Conservation (phyloP, 2,797 vertebrate genomes). For the Sebastiscus tertius region DNA sequence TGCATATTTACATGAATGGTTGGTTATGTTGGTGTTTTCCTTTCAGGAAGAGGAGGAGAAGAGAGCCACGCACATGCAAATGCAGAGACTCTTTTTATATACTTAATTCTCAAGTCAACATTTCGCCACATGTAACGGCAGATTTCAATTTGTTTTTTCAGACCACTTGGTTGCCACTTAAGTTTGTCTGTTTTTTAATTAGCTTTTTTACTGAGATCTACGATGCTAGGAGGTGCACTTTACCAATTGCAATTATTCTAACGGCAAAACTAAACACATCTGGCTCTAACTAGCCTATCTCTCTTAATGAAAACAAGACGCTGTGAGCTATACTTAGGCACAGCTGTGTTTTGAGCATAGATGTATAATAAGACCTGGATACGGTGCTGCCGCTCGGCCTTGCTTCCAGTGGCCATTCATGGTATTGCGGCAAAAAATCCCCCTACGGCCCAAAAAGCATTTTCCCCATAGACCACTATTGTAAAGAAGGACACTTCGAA, state of each 20-base stretch:
- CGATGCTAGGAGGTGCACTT: neutral
- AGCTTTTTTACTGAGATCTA: neutral
- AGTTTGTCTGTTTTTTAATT: constrained; percentile 7
- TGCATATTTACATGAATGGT: constrained; percentile 69
- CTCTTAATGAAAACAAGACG: neutral
- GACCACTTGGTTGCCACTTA: constrained; percentile 4
- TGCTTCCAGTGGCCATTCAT: too few relatives aligned
- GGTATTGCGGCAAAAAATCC: too few relatives aligned
- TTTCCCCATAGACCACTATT: too few relatives aligned
- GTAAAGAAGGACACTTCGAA: too few relatives aligned
- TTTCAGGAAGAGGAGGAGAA: constrained; percentile 26
- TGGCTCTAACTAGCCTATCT: neutral
- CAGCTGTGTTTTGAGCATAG: neutral
- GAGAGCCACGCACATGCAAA: constrained; percentile 13
- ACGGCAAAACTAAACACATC: neutral
- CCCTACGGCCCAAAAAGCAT: too few relatives aligned
- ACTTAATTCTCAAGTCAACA: constrained; percentile 48
- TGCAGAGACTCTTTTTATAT: constrained; percentile 21
- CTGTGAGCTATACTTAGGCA: neutral
- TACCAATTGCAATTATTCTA: neutral
- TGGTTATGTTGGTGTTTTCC: constrained; percentile 43
- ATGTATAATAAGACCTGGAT: too few relatives aligned
- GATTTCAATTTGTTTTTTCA: constrained; percentile 19
- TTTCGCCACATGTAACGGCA: constrained; percentile 33
- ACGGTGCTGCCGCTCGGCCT: too few relatives aligned